Conservation (phyloP, 2,113 vertebrate species). For the Lampris megalopsis region DNA sequence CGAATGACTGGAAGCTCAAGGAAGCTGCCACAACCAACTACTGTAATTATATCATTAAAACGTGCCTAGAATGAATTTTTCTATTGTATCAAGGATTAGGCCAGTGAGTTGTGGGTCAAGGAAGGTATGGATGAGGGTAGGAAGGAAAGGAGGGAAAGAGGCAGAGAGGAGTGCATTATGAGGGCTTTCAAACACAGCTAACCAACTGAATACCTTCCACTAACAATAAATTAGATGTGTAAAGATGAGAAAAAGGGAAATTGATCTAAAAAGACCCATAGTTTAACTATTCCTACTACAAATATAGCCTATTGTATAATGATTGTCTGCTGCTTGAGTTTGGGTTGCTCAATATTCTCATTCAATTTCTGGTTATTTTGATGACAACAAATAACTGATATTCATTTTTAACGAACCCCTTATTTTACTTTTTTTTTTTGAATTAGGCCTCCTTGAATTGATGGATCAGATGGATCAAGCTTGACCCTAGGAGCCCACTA, state of each 20-base stretch:
- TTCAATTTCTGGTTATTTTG: background rate
- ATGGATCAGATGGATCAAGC: constrained; percentile 38
- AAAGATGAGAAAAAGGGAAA: constrained; percentile 1
- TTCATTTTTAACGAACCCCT: background rate
- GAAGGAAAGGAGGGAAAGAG: constrained; percentile 15
- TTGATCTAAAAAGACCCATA: background rate
- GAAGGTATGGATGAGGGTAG: constrained; percentile 32
- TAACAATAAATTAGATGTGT: background rate
- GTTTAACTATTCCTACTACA: background rate
- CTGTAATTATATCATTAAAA: constrained; percentile 55
- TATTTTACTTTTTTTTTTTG: background rate
- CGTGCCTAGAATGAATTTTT: constrained; percentile 62
- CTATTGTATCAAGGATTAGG: constrained; percentile 54
- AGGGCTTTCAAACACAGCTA: constrained; percentile 6
- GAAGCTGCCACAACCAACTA: constrained; percentile 48
- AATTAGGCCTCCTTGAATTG: background rate
- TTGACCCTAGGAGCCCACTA: constrained; percentile 44
- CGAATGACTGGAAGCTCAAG: constrained; percentile 46
- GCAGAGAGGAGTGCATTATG: background rate
- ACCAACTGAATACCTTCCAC: background rate
- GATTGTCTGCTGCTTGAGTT: background rate
- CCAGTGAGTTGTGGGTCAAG: constrained; percentile 37
- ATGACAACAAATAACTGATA: background rate
- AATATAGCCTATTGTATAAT: background rate
- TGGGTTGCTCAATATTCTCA: background rate